Evolutionary conservation across 2,113 vertebrate genomes (phyloP).

Genomic region (Lamprologus speciosus): DNA sequence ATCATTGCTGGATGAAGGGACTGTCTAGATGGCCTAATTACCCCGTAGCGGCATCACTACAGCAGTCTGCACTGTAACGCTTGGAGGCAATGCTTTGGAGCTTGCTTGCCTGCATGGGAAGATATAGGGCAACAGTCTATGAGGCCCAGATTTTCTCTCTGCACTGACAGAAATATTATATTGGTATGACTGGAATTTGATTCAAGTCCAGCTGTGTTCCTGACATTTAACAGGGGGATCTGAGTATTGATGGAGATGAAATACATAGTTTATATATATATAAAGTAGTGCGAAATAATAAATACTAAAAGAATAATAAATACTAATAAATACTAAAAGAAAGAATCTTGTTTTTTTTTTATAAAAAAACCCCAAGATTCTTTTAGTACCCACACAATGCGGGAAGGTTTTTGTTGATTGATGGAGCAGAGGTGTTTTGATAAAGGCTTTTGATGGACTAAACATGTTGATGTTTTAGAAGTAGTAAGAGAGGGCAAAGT

Average conservation of each 20-base stretch:
- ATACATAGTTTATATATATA: background rate
- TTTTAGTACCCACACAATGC: background rate
- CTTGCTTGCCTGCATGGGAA: slow-evolving; percentile 8
- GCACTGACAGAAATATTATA: slow-evolving; percentile 2
- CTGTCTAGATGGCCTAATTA: slow-evolving; percentile 52
- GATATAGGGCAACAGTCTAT: slow-evolving; percentile 22
- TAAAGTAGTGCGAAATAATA: too few relatives aligned
- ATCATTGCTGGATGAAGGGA: slow-evolving; percentile 28
- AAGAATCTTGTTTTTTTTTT: too few relatives aligned
- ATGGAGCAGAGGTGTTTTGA: slow-evolving; percentile 5
- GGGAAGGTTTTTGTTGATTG: background rate
- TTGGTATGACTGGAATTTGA: slow-evolving; percentile 33
- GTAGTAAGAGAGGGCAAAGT: background rate
- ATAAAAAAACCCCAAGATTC: background rate
- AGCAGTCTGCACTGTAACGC: slow-evolving; percentile 29
- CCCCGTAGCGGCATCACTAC: slow-evolving; percentile 22
- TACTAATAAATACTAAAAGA: too few relatives aligned
- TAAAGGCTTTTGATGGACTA: background rate
- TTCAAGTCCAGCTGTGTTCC: background rate
- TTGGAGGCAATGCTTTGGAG: slow-evolving; percentile 35
- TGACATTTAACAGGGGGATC: slow-evolving; percentile 17
- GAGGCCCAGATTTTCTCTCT: slow-evolving; percentile 29
- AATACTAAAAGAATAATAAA: too few relatives aligned
- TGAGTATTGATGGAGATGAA: background rate
- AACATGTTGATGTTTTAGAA: background rate